Conservation (phyloP, 2,888 invertebrate species). For the Oscheius onirici region DNA sequence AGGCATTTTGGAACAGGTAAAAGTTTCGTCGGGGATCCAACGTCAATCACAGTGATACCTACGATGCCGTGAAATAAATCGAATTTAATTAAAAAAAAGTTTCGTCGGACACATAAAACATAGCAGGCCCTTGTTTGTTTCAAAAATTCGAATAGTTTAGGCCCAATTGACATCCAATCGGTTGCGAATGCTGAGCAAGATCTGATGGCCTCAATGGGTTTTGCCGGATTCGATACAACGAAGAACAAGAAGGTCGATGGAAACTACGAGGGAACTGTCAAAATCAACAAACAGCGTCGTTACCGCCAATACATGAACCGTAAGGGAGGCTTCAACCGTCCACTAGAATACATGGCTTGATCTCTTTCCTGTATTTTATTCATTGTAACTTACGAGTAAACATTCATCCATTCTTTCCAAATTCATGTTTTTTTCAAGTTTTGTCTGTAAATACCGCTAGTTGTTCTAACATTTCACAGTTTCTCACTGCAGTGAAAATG, state of each 20-base stretch:
- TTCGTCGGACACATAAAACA: no score
- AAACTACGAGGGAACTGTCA: conserved; percentile 92
- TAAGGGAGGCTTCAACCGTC: conserved; percentile 97
- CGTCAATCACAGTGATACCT: no score
- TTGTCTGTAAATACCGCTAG: no score
- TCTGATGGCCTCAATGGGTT: conserved; percentile 83
- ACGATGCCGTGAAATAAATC: no score
- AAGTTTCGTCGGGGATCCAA: no score
- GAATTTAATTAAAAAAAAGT: no score
- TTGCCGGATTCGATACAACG: conserved; percentile 92
- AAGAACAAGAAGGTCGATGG: conserved; percentile 83
- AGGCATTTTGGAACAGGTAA: no score
- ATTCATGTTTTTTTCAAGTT: neutral
- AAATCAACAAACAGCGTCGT: conserved; percentile 92
- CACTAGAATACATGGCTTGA: conserved; percentile 79
- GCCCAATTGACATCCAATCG: conserved; percentile 37
- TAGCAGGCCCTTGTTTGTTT: no score
- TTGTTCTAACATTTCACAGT: neutral
- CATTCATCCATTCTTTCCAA: neutral
- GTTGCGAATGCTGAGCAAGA: conserved; percentile 58
- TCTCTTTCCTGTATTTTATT: conserved; percentile 8
- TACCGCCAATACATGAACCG: conserved; percentile 99
- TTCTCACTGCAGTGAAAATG: neutral
- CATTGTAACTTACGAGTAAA: conserved; percentile 8
- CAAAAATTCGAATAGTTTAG: neutral